Evolutionary conservation across 2,888 invertebrate genomes (phyloP), one percentile per base, ranked within the genome.

Genomic region (Platynereis dumerilii): DNA sequence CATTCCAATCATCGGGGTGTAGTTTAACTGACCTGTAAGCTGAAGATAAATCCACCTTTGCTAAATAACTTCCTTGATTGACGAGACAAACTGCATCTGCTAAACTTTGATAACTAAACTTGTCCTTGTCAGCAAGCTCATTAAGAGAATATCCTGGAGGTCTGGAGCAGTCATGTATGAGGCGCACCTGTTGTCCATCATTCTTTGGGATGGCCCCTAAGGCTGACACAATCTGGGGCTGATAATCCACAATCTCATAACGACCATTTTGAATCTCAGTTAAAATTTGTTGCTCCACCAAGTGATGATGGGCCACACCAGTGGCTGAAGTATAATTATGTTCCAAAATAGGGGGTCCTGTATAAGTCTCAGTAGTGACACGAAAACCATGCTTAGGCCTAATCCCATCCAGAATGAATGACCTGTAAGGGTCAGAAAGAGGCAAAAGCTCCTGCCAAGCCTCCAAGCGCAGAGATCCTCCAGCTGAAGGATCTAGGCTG

Each of bases 191-290:
- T 10, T 27, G n/a, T 15, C 27, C 5, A 2, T 24, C 45, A 26
- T 10, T 10, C 26, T 59, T 59, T 3, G 59, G 59, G 17, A 59
- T 59, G 26, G 59, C 59, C 7, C 26, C 59, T n/a, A 59, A 28
- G 7, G 45, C 59, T 24, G 59, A 48, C 7, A 59, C 24, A 12
- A 59, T 48, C 1, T 24, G 1, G 2, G 59, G 59, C 7, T 7
- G 15, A 10, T 10, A 10, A 10, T 7, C 12, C 17, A 17, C 15
- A 7, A 10, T 7, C 22, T 28, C 26, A 45, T 59, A 59, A 15
- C 59, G 22, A 12, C 59, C 59, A 48, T 59, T 59, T 7, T 45
- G 24, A n/a, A 59, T 2, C 22, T 59, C 59, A 26, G 44, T 29
- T n/a, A 24, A 22, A 10, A 59, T 59, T 42, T 59, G 59, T 28